Conservation (phyloP, 2,888 invertebrate genomes). For the Morpho deidamia region DNA sequence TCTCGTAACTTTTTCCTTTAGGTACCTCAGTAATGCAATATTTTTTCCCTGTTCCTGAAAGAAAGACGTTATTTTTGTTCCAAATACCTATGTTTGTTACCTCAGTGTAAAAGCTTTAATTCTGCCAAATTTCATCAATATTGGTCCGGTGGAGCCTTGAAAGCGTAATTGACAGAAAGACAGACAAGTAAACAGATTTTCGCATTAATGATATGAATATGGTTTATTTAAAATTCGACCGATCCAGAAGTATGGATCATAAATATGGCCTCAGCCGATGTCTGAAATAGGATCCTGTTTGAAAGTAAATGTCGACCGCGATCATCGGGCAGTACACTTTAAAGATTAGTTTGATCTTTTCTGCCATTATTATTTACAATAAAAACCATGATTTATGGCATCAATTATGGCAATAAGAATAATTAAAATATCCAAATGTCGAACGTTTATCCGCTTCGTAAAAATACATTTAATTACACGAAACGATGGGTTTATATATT, state of each 20-base stretch:
- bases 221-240: conserved; percentile 4
- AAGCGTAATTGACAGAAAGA: too few species aligned
- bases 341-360: conserved; percentile 5
- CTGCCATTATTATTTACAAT: conserved; percentile 1
- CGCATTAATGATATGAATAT: neutral
- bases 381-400: conserved; percentile 1
- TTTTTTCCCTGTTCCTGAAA: too few species aligned
- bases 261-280: conserved; percentile 17
- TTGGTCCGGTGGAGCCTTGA: too few species aligned
- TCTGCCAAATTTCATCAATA: too few species aligned
- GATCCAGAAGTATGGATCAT: conserved; percentile 9
- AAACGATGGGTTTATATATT: too few species aligned
- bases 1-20: too few species aligned
- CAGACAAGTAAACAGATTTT: too few species aligned
- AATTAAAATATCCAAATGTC: neutral
- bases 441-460: neutral
- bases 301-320: conserved; percentile 25
- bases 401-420: neutral
- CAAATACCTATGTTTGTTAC: too few species aligned
- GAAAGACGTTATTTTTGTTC: too few species aligned
- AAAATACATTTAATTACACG: too few species aligned
- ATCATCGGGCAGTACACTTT: neutral
- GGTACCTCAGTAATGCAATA: too few species aligned
- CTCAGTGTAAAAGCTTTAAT: too few species aligned
- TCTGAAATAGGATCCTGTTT: conserved; percentile 51